phyloP scores from a whole-genome alignment of 2,888 invertebrate species.

The Eulithis prunata region DNA sequence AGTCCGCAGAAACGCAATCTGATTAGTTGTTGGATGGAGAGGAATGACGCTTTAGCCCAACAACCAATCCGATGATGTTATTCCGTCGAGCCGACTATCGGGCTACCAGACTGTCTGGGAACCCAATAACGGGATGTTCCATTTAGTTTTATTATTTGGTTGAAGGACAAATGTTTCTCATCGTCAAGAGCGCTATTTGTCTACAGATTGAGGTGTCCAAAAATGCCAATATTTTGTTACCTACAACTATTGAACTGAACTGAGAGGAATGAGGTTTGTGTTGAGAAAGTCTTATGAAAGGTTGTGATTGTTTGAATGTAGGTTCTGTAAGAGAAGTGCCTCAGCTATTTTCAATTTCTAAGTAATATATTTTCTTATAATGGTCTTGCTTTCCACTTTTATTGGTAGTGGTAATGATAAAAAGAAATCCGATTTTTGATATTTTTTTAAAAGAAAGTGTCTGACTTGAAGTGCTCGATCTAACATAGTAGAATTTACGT shows the following conservation, averaged over 20 bases:
- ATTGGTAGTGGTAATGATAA: not conserved
- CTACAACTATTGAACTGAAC: conserved; percentile 23
- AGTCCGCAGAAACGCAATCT: too few species aligned
- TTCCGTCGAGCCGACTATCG: too few species aligned
- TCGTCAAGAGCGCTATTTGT: not conserved
- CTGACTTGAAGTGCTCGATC: too few species aligned
- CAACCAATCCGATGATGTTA: too few species aligned
- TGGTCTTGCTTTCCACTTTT: conserved; percentile 29
- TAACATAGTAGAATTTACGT: too few species aligned
- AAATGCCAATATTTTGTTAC: conserved; percentile 37
- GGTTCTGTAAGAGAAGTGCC: conserved; percentile 69
- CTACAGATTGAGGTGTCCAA: conserved; percentile 20
- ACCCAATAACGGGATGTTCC: not conserved
- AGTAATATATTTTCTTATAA: conserved; percentile 26
- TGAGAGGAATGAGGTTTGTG: conserved; percentile 34
- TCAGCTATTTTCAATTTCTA: conserved; percentile 46
- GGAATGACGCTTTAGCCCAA: too few species aligned
- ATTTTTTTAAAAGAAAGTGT: not conserved
- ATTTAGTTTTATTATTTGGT: not conserved
- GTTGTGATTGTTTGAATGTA: conserved; percentile 74
- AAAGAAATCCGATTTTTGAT: conserved; percentile 3
- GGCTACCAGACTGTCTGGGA: too few species aligned
- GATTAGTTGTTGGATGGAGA: too few species aligned
- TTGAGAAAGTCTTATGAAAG: conserved; percentile 60
- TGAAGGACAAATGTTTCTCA: too few species aligned